These are phyloP conservation scores for Oncopodura yosiiana DNA, from an alignment of 1,140 invertebrate genomes.

Conservation along the genomic window DNA sequence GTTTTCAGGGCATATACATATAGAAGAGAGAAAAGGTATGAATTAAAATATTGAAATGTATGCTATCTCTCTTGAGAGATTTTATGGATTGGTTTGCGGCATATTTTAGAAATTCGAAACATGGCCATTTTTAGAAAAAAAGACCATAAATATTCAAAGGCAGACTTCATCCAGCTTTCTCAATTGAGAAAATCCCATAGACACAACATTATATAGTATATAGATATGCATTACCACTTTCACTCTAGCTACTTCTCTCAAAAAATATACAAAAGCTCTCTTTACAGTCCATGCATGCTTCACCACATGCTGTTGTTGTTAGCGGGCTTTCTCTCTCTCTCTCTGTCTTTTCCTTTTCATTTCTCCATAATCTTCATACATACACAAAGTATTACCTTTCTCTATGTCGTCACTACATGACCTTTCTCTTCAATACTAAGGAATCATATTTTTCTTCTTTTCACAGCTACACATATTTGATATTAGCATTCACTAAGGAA, in stretches of 20 bases:
- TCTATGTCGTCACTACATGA: too few species aligned
- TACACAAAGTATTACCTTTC: too few species aligned
- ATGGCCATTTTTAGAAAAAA: constrained; percentile 21
- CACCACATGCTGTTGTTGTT: too few species aligned
- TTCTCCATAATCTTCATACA: neutral
- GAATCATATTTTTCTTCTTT: neutral
- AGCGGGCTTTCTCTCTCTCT: neutral
- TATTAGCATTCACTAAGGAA: too few species aligned
- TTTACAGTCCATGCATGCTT: too few species aligned
- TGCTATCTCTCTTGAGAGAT: constrained; percentile 10
- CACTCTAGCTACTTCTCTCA: too few species aligned
- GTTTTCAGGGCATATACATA: neutral
- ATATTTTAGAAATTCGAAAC: constrained; percentile 26
- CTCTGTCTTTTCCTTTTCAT: neutral
- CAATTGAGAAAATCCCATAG: constrained; percentile 11
- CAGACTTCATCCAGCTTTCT: constrained; percentile 1
- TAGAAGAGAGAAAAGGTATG: neutral
- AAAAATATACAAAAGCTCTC: too few species aligned
- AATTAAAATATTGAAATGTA: constrained; percentile 21
- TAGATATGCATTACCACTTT: neutral
- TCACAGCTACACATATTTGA: too few species aligned
- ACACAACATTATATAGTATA: neutral
- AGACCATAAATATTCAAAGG: constrained; percentile 27
- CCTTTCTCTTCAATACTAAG: neutral
- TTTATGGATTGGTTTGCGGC: constrained; percentile 21